Percentiles rank a stretch among this genome's conserved stretches.
Evolutionary conservation across 2,797 vertebrate species (phyloP).

Genomic region (Crocidura indochinensis): DNA sequence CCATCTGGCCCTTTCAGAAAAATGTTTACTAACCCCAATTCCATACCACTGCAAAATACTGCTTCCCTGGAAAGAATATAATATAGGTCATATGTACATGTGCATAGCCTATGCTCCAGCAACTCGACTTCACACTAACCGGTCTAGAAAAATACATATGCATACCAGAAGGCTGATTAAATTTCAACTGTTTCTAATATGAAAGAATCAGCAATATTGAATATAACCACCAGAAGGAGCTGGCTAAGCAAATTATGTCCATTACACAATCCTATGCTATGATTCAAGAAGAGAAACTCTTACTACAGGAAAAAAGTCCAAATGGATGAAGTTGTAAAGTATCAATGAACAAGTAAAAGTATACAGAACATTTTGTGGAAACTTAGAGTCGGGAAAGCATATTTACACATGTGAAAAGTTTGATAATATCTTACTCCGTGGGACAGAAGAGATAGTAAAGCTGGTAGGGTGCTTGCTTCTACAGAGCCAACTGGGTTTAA

Average conservation of each 20-base stretch:
- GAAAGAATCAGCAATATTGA: slow-evolving; percentile 13
- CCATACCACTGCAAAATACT: neutral
- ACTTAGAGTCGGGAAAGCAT: neutral
- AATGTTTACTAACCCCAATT: neutral
- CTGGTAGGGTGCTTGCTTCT: too few species aligned
- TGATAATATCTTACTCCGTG: slow-evolving; percentile 24
- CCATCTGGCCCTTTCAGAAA: neutral
- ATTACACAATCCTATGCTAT: neutral
- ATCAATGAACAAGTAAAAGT: slow-evolving; percentile 21
- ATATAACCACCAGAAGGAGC: slow-evolving; percentile 8
- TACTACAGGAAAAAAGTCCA: neutral
- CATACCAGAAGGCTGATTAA: neutral
- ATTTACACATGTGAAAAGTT: neutral
- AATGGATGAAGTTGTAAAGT: slow-evolving; percentile 10
- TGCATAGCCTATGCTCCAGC: neutral
- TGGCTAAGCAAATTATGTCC: slow-evolving; percentile 13
- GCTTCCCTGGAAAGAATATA: neutral
- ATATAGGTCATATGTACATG: neutral
- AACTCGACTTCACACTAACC: neutral
- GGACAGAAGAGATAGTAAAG: too few species aligned
- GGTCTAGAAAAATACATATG: neutral
- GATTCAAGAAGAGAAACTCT: neutral
- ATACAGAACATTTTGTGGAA: neutral
- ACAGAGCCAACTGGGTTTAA: too few species aligned
- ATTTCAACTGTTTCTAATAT: slow-evolving; percentile 15